Conservation (phyloP, 2,888 invertebrate species). For the Meandrusa payeni region DNA sequence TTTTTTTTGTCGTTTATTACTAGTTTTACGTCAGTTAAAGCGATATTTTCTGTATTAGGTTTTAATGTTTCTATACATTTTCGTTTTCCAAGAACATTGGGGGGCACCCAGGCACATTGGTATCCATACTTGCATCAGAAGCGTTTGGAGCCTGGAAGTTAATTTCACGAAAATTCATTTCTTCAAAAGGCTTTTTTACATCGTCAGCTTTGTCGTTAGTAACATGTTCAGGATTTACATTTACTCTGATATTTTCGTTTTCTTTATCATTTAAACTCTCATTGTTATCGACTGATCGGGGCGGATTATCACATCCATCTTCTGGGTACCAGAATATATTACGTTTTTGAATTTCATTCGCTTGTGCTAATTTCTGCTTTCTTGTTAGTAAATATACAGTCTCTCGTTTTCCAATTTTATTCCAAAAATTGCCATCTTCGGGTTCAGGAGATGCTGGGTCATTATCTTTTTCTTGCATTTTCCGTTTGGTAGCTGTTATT, state of each 20-base stretch:
- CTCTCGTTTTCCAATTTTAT: constrained; percentile 83
- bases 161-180: background rate
- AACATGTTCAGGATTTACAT: background rate
- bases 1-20: background rate
- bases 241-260: constrained; percentile 12
- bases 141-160: too few species aligned
- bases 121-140: too few species aligned
- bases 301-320: constrained; percentile 28
- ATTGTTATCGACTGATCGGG: constrained; percentile 20
- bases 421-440: constrained; percentile 83
- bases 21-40: too few species aligned
- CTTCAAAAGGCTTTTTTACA: background rate
- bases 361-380: constrained; percentile 71
- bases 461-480: constrained; percentile 39
- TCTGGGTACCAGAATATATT: constrained; percentile 62
- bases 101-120: too few species aligned
- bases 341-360: constrained; percentile 55
- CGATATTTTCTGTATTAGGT: too few species aligned
- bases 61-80: too few species aligned
- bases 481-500: constrained; percentile 34
- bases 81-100: too few species aligned
- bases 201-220: background rate
- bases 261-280: constrained; percentile 28
- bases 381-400: constrained; percentile 82
- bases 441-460: constrained; percentile 57